These are phyloP conservation scores for Meloidogyne hapla DNA, from an alignment of 1,140 invertebrate species.

Conservation along the genomic window DNA sequence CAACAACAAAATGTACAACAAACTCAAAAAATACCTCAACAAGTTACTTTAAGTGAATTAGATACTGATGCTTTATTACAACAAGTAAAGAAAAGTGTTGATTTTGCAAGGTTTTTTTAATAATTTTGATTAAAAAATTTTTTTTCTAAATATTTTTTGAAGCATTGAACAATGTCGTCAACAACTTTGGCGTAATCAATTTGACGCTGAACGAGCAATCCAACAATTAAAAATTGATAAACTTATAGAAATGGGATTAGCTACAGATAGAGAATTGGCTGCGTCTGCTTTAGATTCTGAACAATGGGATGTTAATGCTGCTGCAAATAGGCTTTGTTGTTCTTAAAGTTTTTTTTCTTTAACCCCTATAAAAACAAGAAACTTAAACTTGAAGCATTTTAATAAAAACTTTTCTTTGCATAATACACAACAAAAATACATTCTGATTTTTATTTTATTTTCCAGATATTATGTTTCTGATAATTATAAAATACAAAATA, in stretches of 20 bases:
- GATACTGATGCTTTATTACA: constrained; percentile 41
- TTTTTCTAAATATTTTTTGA: neutral
- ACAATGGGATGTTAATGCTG: constrained; percentile 50
- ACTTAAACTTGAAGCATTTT: neutral
- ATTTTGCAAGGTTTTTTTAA: constrained; percentile 45
- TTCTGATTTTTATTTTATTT: neutral
- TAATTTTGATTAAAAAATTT: neutral
- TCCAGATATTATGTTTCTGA: neutral
- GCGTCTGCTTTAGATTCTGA: constrained; percentile 34
- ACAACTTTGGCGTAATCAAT: constrained; percentile 26
- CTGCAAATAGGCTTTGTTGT: constrained; percentile 40
- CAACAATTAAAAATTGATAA: constrained; percentile 47
- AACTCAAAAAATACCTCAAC: neutral
- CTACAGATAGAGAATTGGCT: constrained; percentile 34
- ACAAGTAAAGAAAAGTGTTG: constrained; percentile 27
- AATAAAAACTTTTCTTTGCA: neutral
- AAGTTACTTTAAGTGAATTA: constrained; percentile 35
- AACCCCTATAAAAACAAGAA: neutral
- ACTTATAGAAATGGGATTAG: constrained; percentile 47
- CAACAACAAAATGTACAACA: neutral
- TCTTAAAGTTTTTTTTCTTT: neutral
- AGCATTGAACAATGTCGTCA: constrained; percentile 46
- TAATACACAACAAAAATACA: neutral
- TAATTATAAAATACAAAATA: no score
- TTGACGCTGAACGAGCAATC: constrained; percentile 42